These are phyloP conservation scores for Morone chrysops DNA, from an alignment of 2,113 vertebrate genomes.

Conservation along the genomic window DNA sequence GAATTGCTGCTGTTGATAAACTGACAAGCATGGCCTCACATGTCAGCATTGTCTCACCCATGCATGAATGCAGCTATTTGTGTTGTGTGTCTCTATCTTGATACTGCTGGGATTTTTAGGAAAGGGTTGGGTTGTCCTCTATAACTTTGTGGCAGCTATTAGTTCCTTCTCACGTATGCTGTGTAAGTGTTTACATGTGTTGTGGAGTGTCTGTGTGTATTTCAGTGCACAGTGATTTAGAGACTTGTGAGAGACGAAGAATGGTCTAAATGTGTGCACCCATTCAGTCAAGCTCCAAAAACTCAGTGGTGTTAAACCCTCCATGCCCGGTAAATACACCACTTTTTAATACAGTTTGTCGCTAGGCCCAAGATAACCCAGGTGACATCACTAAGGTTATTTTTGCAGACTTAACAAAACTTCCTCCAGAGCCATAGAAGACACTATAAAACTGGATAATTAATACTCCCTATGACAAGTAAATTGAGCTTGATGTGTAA, in stretches of 20 bases:
- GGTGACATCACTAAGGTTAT: neutral
- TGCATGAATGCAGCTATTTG: conserved; percentile 54
- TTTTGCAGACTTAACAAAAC: neutral
- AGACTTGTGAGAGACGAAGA: neutral
- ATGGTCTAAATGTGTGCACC: neutral
- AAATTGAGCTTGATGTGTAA: conserved; percentile 4
- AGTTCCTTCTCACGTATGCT: neutral
- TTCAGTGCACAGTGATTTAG: neutral
- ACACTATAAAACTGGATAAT: neutral
- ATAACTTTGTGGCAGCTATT: conserved; percentile 23
- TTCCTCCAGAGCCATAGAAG: too few relatives aligned
- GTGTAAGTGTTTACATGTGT: neutral
- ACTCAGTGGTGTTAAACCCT: neutral
- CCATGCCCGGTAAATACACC: neutral
- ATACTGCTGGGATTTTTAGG: conserved; percentile 28
- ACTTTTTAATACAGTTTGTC: neutral
- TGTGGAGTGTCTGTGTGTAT: neutral
- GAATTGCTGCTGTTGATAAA: conserved; percentile 73
- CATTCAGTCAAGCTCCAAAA: neutral
- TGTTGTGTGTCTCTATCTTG: conserved; percentile 44
- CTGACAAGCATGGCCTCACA: conserved; percentile 62
- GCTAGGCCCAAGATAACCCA: neutral
- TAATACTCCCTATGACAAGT: neutral
- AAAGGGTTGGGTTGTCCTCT: conserved; percentile 12
- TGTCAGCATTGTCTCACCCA: conserved; percentile 46